Percentiles rank a stretch among this genome's conserved stretches.
Conservation (phyloP, 2,797 vertebrate species). For the Euthynnus affinis region DNA sequence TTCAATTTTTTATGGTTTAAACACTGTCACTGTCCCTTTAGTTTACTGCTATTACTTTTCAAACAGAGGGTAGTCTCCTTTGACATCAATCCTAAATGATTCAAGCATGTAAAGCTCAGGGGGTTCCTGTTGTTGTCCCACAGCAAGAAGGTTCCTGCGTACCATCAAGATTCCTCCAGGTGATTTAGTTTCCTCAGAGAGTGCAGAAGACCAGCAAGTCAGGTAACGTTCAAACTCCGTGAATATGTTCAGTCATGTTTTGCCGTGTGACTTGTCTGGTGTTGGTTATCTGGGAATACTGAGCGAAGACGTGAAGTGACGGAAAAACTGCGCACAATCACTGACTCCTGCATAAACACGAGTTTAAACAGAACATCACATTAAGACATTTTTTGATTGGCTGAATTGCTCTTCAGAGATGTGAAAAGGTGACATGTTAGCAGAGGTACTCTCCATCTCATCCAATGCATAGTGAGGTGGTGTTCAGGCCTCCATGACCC, state of each 20-base stretch:
- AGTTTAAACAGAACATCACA: not conserved
- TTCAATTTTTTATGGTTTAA: constrained; percentile 15
- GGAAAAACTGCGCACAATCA: no score
- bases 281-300: not conserved
- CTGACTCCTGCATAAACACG: no score
- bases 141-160: constrained; percentile 1
- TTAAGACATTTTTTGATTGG: not conserved
- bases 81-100: constrained; percentile 4
- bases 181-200: not conserved
- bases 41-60: not conserved
- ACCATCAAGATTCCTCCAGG: not conserved
- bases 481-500: no score
- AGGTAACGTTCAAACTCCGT: not conserved
- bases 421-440: no score
- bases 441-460: no score
- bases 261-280: not conserved
- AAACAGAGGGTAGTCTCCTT: not conserved
- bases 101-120: constrained; percentile 7
- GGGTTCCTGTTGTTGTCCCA: not conserved
- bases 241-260: no score
- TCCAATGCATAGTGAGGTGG: no score
- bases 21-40: not conserved
- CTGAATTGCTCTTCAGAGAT: no score
- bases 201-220: not conserved
- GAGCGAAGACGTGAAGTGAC: no score